phyloP scores from a whole-genome alignment of 1,140 invertebrate genomes.

The Papilio aristodemus region DNA sequence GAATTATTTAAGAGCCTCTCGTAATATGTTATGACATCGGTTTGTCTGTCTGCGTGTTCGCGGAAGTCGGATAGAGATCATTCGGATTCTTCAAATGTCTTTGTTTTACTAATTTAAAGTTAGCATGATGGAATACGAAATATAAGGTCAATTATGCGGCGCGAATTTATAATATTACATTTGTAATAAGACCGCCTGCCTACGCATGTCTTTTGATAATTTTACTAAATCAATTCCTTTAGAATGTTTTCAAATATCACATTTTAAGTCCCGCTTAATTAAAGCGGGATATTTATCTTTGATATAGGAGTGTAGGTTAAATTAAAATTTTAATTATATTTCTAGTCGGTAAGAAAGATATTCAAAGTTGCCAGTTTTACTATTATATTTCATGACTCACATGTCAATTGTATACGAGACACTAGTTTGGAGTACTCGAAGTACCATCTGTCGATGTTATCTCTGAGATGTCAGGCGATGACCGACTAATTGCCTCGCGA shows the following conservation, averaged over 20 bases:
- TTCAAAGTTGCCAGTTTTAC: too few relatives aligned
- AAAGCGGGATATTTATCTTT: too few relatives aligned
- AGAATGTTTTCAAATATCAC: neutral
- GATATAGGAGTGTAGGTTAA: too few relatives aligned
- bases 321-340: too few relatives aligned
- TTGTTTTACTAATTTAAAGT: slow-evolving; percentile 7
- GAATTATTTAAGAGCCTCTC: slow-evolving; percentile 28
- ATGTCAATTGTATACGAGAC: neutral
- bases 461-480: neutral
- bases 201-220: too few relatives aligned
- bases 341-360: too few relatives aligned
- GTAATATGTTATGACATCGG: slow-evolving; percentile 14
- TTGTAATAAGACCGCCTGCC: too few relatives aligned
- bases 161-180: neutral
- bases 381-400: slow-evolving; percentile 5
- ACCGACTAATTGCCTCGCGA: neutral
- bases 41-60: slow-evolving; percentile 6
- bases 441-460: neutral
- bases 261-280: too few relatives aligned
- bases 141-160: neutral
- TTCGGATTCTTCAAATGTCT: neutral
- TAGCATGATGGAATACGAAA: neutral
- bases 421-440: neutral
- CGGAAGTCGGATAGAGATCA: slow-evolving; percentile 4
- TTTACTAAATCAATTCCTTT: too few relatives aligned